phyloP scores from a whole-genome alignment of 2,113 vertebrate species.

The Cyanoderma ruficeps region DNA sequence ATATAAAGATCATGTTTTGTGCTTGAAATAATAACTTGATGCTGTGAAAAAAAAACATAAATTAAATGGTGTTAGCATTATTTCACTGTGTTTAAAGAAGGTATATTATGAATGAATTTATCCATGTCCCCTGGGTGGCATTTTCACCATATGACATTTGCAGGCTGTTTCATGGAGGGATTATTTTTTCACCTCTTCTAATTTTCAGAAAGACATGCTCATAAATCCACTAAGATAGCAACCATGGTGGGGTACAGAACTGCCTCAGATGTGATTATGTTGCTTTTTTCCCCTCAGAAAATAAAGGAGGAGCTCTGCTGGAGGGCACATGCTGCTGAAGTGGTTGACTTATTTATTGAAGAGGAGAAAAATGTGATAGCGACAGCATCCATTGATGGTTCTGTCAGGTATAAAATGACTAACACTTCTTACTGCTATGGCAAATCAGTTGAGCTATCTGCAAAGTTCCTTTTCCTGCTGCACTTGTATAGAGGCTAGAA shows the following conservation, averaged over 20 bases:
- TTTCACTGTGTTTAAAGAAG: background rate
- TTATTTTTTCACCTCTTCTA: background rate
- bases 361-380: conserved; percentile 70
- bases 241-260: background rate
- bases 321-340: conserved; percentile 68
- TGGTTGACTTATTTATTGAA: conserved; percentile 60
- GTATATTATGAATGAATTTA: background rate
- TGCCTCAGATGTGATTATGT: background rate
- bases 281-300: conserved; percentile 34
- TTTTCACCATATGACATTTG: background rate
- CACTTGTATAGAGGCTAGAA: background rate
- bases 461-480: background rate
- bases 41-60: background rate
- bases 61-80: background rate
- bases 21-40: background rate
- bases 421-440: background rate
- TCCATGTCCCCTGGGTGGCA: background rate
- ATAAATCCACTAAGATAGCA: background rate
- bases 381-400: conserved; percentile 71
- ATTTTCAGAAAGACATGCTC: background rate
- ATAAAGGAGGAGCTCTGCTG: conserved; percentile 72
- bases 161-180: background rate
- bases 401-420: conserved; percentile 66
- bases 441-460: background rate
- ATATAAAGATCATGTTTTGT: background rate